Evolutionary conservation across 2,113 vertebrate species (phyloP), one percentile per base, ranked within the genome.

Genomic region (Mixornis gularis): DNA sequence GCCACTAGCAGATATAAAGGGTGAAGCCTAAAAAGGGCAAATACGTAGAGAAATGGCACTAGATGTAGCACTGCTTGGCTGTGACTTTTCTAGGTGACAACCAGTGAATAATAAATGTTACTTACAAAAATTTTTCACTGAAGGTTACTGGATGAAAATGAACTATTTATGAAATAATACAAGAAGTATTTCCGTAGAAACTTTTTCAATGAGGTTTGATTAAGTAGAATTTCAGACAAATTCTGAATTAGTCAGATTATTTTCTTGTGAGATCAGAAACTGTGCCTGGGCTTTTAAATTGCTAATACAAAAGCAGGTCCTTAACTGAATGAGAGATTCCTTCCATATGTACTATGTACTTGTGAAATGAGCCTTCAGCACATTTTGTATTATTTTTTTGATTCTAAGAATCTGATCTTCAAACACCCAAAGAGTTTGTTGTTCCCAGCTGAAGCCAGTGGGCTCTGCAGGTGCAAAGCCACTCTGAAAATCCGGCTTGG

Each of bases 381-480:
- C 9, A 6, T 63, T 90, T 89, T 52, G 25, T 38, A 12, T 34
- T 80, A 17, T 63, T 80, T 88, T 80, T 84, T 49, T 62, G 6
- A 80, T 94, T 93, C 44, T 73, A 41, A 81, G 82, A 93, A 92
- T 48, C 25, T 56, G 20, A 78, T 78, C 78, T 78, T 94, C 68
- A 92, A 69, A 84, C 2, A 8, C 41, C 16, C 30, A 20, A 46
- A 78, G 49, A 69, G 27, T 70, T 80, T 78, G 63, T 77, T 95
- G 48, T 60, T 91, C 17, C 40, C 65, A 90, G 41, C 68, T 95
- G 85, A 94, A 93, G 65, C 69, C 24, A 88, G 77, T 46, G 73
- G 60, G 65, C 44, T 74, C 62, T 93, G 90, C 92, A 96, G 93
- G 93, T 93, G 90, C 90, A 93, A 86, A 95, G 73, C 48, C 64